These are phyloP conservation scores for Cephus nigrinus DNA, from an alignment of 2,888 invertebrate genomes.

Conservation along the genomic window DNA sequence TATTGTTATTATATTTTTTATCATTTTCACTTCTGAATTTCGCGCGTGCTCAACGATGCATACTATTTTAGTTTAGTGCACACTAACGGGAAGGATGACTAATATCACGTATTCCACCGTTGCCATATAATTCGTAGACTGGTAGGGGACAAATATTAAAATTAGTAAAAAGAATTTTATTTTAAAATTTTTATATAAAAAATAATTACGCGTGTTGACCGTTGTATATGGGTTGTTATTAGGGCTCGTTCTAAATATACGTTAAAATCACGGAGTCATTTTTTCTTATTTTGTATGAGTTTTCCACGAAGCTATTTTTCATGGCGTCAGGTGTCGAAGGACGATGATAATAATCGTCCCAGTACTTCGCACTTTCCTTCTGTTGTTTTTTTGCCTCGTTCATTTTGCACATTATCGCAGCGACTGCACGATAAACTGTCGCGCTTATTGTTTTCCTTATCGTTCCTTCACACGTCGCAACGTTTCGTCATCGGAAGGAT, in stretches of 20 bases:
- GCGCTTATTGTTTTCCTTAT: not conserved
- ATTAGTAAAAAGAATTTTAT: not conserved
- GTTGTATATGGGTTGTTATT: not conserved
- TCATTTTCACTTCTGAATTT: not conserved
- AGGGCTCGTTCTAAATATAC: not conserved
- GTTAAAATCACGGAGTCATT: not conserved
- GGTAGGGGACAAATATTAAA: not conserved
- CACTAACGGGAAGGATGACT: not conserved
- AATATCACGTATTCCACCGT: not conserved
- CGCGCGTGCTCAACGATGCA: not conserved
- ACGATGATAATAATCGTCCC: not conserved
- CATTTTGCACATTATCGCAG: constrained; percentile 17
- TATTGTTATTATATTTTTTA: not conserved
- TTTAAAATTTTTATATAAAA: no score
- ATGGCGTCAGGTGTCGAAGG: not conserved
- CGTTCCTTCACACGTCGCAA: not conserved
- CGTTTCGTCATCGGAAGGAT: not conserved
- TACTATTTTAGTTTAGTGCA: not conserved
- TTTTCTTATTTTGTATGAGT: not conserved
- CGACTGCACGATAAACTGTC: constrained; percentile 4
- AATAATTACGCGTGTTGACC: no score
- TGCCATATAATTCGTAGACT: not conserved
- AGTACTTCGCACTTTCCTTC: not conserved
- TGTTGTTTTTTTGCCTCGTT: constrained; percentile 15
- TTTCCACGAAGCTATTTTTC: not conserved